Conservation (phyloP, 2,113 vertebrate genomes). For the Falco punctatus region DNA sequence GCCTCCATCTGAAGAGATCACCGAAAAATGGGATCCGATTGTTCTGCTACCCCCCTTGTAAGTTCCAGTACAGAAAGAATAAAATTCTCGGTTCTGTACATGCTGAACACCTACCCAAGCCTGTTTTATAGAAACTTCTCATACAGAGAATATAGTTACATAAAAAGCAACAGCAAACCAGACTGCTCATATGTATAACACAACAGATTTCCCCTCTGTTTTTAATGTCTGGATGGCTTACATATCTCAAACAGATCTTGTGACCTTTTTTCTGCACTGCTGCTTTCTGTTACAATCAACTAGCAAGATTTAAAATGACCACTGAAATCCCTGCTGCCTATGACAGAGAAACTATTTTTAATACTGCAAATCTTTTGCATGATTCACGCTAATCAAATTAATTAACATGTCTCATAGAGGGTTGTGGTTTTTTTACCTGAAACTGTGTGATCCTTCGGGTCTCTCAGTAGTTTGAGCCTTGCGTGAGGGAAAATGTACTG, state of each 20-base stretch:
- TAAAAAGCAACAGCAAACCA: conserved; percentile 1
- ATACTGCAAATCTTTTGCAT: background rate
- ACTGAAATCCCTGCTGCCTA: background rate
- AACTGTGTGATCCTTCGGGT: conserved; percentile 91
- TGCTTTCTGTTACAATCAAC: background rate
- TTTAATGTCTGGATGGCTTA: background rate
- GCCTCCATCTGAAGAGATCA: background rate
- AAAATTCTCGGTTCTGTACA: background rate
- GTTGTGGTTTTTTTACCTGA: conserved; percentile 83
- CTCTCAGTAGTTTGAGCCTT: conserved; percentile 88
- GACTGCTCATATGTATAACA: background rate
- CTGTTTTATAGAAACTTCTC: background rate
- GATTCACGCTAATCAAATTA: background rate
- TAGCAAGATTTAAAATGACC: background rate
- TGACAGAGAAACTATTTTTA: background rate
- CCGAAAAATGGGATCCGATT: background rate
- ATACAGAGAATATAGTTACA: background rate
- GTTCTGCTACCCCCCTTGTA: background rate
- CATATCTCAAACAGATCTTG: background rate
- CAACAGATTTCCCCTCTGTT: background rate
- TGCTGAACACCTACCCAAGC: background rate
- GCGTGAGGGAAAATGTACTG: conserved; percentile 91
- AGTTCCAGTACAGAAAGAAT: background rate
- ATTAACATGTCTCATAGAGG: background rate
- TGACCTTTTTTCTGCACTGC: background rate